Conservation (phyloP, 1,140 invertebrate species). For the Archegozetes longisetosus region DNA sequence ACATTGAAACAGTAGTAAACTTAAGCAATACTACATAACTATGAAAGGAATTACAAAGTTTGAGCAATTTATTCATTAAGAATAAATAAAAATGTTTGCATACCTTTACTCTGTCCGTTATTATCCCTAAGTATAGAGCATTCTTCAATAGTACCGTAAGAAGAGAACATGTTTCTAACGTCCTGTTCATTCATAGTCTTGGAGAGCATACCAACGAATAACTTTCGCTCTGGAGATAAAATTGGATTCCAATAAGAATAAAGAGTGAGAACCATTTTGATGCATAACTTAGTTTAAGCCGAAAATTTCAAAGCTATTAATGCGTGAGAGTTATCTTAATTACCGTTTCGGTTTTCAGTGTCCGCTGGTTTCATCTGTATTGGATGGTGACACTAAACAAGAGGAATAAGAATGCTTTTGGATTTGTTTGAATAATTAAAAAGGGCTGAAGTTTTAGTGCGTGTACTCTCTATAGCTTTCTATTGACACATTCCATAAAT, state of each 20-base stretch:
- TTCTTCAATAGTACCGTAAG: slow-evolving; percentile 92
- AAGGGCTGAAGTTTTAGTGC: too few species aligned
- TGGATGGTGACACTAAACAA: slow-evolving; percentile 52
- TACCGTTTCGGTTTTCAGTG: slow-evolving; percentile 94
- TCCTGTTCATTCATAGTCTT: slow-evolving; percentile 92
- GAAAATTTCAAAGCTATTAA: too few species aligned
- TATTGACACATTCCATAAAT: too few species aligned
- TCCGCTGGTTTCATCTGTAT: slow-evolving; percentile 99
- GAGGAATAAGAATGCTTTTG: background rate
- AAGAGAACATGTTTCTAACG: slow-evolving; percentile 74
- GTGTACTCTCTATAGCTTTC: too few species aligned
- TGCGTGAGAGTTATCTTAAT: too few species aligned
- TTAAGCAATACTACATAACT: background rate
- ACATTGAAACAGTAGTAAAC: too few species aligned
- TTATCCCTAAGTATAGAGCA: slow-evolving; percentile 90
- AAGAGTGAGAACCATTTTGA: too few species aligned
- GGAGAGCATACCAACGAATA: slow-evolving; percentile 98
- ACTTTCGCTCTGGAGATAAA: slow-evolving; percentile 86
- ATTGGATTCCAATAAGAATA: too few species aligned
- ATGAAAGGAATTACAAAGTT: background rate
- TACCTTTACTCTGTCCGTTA: slow-evolving; percentile 73
- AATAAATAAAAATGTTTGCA: background rate
- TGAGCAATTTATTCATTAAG: background rate
- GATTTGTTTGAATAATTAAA: too few species aligned
- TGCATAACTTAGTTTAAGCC: too few species aligned